Percentiles rank a stretch among this genome's conserved stretches.
Evolutionary conservation across 1,140 invertebrate species (phyloP).

Genomic region (Eueides isabella): DNA sequence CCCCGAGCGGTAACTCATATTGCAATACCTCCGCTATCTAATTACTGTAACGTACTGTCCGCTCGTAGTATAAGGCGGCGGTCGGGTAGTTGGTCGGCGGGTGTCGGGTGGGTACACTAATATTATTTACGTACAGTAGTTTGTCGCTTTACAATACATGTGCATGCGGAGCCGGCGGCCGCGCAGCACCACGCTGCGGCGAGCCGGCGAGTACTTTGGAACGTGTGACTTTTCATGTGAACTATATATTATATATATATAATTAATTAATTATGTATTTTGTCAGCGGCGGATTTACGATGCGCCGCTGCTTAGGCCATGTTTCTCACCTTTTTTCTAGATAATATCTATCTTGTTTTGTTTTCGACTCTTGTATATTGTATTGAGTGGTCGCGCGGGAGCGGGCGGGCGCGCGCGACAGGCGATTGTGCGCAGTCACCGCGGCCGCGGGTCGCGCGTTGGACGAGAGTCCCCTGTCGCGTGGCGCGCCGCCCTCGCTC

Average conservation of each 20-base stretch:
- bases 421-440: conserved; percentile 71
- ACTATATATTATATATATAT: conserved; percentile 26
- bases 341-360: conserved; percentile 19
- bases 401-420: conserved; percentile 35
- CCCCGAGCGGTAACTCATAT: conserved; percentile 11
- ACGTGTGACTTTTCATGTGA: conserved; percentile 78
- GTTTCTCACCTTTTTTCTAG: conserved; percentile 28
- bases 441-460: conserved; percentile 66
- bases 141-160: conserved; percentile 75
- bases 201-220: conserved; percentile 65
- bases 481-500: conserved; percentile 37
- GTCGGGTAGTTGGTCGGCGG: conserved; percentile 67
- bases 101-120: conserved; percentile 77
- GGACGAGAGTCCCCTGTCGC: conserved; percentile 54
- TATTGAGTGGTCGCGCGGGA: neutral
- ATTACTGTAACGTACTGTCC: conserved; percentile 71
- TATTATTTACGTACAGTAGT: conserved; percentile 79
- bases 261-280: conserved; percentile 7
- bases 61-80: conserved; percentile 73
- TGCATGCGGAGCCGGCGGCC: conserved; percentile 56
- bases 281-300: conserved; percentile 14
- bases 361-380: conserved; percentile 23
- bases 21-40: conserved; percentile 17
- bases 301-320: conserved; percentile 13
- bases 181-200: conserved; percentile 56